Evolutionary conservation across 2,797 vertebrate species (phyloP).

Genomic region (Gadopsis marmoratus): DNA sequence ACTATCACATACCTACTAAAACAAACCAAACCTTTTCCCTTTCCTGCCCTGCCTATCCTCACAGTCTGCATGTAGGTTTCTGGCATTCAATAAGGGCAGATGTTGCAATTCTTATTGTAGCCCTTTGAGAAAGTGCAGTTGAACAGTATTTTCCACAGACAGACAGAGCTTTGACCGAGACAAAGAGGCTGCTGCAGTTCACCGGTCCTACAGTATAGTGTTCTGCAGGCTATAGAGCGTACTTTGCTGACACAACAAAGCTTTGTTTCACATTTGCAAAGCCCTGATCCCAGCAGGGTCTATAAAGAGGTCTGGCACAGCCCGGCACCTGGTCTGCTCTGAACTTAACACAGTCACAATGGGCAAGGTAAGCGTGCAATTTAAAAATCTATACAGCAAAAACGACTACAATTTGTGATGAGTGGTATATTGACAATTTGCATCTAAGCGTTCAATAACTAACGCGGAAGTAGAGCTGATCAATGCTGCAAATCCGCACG

Average conservation of each 20-base stretch:
- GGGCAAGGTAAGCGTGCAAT: slow-evolving; percentile 83
- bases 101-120: slow-evolving; percentile 80
- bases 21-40: slow-evolving; percentile 14
- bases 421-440: neutral
- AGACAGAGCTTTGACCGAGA: slow-evolving; percentile 75
- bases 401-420: slow-evolving; percentile 11
- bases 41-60: slow-evolving; percentile 9
- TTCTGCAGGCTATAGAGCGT: slow-evolving; percentile 69
- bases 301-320: slow-evolving; percentile 82
- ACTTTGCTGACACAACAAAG: slow-evolving; percentile 82
- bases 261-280: slow-evolving; percentile 81
- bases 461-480: neutral
- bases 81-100: slow-evolving; percentile 77
- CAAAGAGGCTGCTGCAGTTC: slow-evolving; percentile 73
- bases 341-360: slow-evolving; percentile 80
- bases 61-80: slow-evolving; percentile 33
- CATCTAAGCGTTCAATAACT: neutral
- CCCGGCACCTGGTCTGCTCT: slow-evolving; percentile 63
- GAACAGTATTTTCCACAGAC: slow-evolving; percentile 78
- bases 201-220: slow-evolving; percentile 74
- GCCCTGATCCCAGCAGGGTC: slow-evolving; percentile 76
- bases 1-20: slow-evolving; percentile 12
- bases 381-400: slow-evolving; percentile 36
- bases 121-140: slow-evolving; percentile 77
- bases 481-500: neutral